Evolutionary conservation across 2,797 vertebrate genomes (phyloP).

Genomic region (Megalops cyprinoides): DNA sequence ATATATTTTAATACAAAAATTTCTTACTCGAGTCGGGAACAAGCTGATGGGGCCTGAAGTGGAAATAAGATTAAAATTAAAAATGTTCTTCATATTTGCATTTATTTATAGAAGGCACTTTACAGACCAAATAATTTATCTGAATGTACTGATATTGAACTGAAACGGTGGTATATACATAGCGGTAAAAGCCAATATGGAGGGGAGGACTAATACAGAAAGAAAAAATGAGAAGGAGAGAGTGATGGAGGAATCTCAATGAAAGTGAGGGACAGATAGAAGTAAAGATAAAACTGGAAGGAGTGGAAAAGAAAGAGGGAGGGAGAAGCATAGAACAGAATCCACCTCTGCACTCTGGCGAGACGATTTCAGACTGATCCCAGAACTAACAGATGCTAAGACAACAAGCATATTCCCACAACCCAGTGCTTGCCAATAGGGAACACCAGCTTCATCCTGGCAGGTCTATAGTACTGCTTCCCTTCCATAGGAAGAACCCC

Average conservation of each 20-base stretch:
- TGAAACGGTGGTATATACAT: no score
- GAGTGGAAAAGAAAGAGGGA: background rate
- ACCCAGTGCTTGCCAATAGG: background rate
- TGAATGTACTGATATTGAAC: no score
- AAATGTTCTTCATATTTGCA: background rate
- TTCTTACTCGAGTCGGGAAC: background rate
- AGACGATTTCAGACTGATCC: background rate
- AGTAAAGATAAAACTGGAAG: background rate
- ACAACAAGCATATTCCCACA: background rate
- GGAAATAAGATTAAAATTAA: background rate
- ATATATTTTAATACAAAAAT: background rate
- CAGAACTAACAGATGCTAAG: background rate
- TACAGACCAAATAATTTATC: no score
- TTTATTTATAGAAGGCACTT: background rate
- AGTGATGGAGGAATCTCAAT: background rate
- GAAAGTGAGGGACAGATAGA: background rate
- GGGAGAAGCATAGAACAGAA: background rate
- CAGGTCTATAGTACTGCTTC: no score
- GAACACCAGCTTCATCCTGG: background rate
- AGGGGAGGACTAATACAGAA: background rate
- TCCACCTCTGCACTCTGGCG: background rate
- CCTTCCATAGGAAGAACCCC: no score
- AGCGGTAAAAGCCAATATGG: background rate
- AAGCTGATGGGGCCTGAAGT: background rate
- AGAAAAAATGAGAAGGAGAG: background rate